Evolutionary conservation across 1,140 invertebrate genomes (phyloP), one percentile per base, ranked within the genome.

Genomic region (Eupeodes corollae): DNA sequence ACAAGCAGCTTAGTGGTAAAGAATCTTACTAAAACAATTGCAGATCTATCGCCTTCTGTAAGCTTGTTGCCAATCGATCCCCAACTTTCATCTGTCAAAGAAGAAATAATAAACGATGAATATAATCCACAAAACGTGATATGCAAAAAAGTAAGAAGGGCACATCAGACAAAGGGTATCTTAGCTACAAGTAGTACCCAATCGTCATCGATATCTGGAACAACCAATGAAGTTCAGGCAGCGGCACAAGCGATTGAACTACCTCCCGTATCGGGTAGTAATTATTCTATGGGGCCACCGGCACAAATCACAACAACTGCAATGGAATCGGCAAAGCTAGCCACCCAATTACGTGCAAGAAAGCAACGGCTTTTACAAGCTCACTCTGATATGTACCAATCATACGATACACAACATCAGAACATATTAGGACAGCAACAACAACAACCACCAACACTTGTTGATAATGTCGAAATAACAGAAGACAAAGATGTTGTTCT

Each of bases 141-240:
- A 35, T 68, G 65, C 42, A 68, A 68, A 31, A 68, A 68, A 26
- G 65, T 68, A n/a, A 46, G 64, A 1, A 65, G 66, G 35, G 65
- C 65, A 8, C 65, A 68, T 44, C 62, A 68, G 43, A 61, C 62
- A 9, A 68, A 68, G 55, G 63, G 64, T 10, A 59, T 64, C 30
- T 67, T 58, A 58, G 57, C 50, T 1, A 67, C 58, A 18, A 50
- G 53, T 11, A 61, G 59, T 3, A 63, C 61, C 12, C 60, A 57
- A 16, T 63, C 61, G 5, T 26, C 21, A 26, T 26, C 21, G 21
- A 26, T 26, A 5, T 5, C 3, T 16, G 44, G 32, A 34, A 46
- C 35, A 12, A 19, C 35, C 3, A 37, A 5, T n/a, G 13, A 14
- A 37, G 35, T 11, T 37, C 13, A 14, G 35, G 13, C 19, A 15